These are phyloP conservation scores for Drosophila ironensis DNA, from an alignment of 1,140 invertebrate species.

Conservation along the genomic window DNA sequence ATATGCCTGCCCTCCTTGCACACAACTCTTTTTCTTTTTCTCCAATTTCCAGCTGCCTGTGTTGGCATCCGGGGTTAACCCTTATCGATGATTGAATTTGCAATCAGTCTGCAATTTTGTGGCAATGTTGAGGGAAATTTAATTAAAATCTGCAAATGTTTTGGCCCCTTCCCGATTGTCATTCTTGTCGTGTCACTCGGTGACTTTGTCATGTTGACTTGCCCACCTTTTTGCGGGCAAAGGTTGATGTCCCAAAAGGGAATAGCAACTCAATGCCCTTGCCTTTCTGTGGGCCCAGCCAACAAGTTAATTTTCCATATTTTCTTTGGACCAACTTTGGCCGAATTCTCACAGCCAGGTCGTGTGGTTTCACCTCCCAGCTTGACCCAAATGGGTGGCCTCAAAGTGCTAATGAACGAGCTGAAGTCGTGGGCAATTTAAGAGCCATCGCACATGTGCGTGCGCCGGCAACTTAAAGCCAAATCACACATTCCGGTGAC, in stretches of 20 bases:
- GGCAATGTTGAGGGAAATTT: conserved; percentile 57
- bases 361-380: conserved; percentile 7
- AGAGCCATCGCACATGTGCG: no score
- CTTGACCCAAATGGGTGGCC: background rate
- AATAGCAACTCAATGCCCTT: conserved; percentile 54
- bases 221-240: conserved; percentile 60
- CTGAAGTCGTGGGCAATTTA: background rate
- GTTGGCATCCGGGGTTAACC: conserved; percentile 19
- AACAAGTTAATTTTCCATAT: conserved; percentile 80
- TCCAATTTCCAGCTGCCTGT: conserved; percentile 35
- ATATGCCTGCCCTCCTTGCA: conserved; percentile 53
- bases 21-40: conserved; percentile 63
- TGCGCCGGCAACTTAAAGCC: background rate
- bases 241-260: conserved; percentile 70
- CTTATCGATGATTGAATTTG: background rate
- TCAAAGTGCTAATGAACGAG: conserved; percentile 3
- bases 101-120: conserved; percentile 9
- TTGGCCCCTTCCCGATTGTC: conserved; percentile 18
- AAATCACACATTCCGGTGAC: conserved; percentile 6
- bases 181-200: conserved; percentile 2
- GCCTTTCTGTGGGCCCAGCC: conserved; percentile 39
- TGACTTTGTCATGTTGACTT: conserved; percentile 64
- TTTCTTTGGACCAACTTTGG: conserved; percentile 69
- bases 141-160: conserved; percentile 71
- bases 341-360: conserved; percentile 36